Evolutionary conservation across 2,797 vertebrate species (phyloP).

Genomic region (Sebastes diaconus): DNA sequence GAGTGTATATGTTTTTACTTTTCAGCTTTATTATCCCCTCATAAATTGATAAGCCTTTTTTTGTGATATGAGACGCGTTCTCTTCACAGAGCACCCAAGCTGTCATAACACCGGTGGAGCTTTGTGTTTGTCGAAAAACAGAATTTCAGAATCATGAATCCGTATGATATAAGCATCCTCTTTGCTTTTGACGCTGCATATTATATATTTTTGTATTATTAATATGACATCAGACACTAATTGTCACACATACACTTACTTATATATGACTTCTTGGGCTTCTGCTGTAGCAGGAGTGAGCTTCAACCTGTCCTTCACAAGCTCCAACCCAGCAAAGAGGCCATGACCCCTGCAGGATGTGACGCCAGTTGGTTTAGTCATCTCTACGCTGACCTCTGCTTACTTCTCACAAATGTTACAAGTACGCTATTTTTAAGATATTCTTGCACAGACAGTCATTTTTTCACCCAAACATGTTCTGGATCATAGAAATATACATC

Average conservation of each 20-base stretch:
- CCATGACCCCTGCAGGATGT: slow-evolving; percentile 86
- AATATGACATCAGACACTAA: background rate
- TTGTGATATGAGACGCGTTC: background rate
- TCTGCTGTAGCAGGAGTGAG: slow-evolving; percentile 93
- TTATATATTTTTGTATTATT: background rate
- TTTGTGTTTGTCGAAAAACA: background rate
- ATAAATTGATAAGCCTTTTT: background rate
- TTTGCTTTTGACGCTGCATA: background rate
- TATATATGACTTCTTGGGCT: slow-evolving; percentile 94
- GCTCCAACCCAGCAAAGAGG: slow-evolving; percentile 93
- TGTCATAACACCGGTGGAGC: too few species aligned
- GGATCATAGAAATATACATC: background rate
- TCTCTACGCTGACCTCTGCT: background rate
- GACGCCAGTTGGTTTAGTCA: background rate
- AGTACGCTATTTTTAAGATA: background rate
- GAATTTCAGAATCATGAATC: background rate
- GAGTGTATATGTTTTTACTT: background rate
- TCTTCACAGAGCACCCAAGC: background rate
- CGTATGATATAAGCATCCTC: background rate
- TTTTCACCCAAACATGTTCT: background rate
- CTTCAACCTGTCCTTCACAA: slow-evolving; percentile 88
- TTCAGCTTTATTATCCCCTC: background rate
- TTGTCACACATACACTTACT: slow-evolving; percentile 73
- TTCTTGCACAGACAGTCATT: background rate
- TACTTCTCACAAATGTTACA: background rate